These are phyloP conservation scores for Vireo griseus DNA, from an alignment of 2,797 vertebrate species.

Conservation along the genomic window DNA sequence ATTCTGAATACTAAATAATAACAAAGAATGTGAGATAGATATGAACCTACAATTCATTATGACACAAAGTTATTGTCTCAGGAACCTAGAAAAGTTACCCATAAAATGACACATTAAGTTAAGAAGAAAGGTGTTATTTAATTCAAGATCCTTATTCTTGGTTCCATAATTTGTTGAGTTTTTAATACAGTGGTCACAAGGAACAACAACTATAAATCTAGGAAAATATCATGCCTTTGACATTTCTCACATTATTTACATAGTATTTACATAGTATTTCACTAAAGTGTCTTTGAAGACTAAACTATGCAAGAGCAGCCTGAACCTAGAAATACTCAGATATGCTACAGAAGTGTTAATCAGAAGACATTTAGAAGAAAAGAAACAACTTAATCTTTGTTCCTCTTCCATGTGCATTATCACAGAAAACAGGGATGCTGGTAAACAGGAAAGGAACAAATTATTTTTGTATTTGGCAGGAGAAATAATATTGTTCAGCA, in stretches of 20 bases:
- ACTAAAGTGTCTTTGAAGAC: neutral
- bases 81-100: neutral
- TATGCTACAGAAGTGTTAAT: neutral
- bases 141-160: neutral
- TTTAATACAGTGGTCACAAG: neutral
- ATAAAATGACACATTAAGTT: neutral
- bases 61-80: neutral
- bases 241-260: neutral
- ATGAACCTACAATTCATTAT: neutral
- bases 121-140: neutral
- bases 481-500: neutral
- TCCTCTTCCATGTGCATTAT: neutral
- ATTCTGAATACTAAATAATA: neutral
- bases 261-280: neutral
- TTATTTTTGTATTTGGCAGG: neutral
- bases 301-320: neutral
- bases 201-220: neutral
- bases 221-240: neutral
- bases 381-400: neutral
- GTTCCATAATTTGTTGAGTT: neutral
- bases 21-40: neutral
- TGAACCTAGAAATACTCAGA: neutral
- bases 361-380: neutral
- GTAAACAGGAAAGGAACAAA: neutral
- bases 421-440: neutral